Base-by-base conservation (phyloP, 1,140 invertebrate genomes). In the Drosophila carrolli region DNA sequence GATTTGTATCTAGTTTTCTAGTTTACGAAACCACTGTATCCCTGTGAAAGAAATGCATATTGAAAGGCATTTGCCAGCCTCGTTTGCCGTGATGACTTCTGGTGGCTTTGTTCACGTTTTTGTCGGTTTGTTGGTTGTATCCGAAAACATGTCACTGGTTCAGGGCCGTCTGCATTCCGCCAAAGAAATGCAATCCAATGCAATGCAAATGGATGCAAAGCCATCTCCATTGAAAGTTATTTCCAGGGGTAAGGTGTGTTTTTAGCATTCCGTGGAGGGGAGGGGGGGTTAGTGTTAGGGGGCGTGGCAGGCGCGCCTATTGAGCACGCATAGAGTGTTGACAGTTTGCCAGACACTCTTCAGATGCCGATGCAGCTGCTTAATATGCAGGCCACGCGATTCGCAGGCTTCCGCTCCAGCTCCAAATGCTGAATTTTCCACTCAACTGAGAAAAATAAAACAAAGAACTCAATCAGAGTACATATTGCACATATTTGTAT, bases 121-220 rank as follows among this genome's bases (percentile, higher is more conserved):
- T 32, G 32, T 41, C 32, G 29, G 53, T 63, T 56, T 37, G 47
- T 7, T 29, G n/a, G 14, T 16, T 53, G 51, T 51, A 13, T 40
- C 38, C 7, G 70, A 65, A 82, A 83, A 80, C 63, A 89, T 89
- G 76, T 89, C 76, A 83, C 67, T 89, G 72, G 76, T 80, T 89
- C 83, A 83, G 79, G 84, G 76, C 51, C 84, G 63, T 48, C 54
- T 67, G 48, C 56, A 53, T 78, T 71, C 65, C 67, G 53, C 67
- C 65, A 71, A 58, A 58, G 67, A 71, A 71, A 71, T 71, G 65
- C 51, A 50, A 53, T 56, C 46, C 56, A 70, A 70, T 59, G 63
- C 62, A 62, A 44, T 56, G 68, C 46, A 86, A 88, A 77, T 70
- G 71, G 40, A 66, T 62, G 74, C 43, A n/a, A 27, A 32, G 81